Conservation (phyloP, 2,797 vertebrate species). For the Spizella passerina region DNA sequence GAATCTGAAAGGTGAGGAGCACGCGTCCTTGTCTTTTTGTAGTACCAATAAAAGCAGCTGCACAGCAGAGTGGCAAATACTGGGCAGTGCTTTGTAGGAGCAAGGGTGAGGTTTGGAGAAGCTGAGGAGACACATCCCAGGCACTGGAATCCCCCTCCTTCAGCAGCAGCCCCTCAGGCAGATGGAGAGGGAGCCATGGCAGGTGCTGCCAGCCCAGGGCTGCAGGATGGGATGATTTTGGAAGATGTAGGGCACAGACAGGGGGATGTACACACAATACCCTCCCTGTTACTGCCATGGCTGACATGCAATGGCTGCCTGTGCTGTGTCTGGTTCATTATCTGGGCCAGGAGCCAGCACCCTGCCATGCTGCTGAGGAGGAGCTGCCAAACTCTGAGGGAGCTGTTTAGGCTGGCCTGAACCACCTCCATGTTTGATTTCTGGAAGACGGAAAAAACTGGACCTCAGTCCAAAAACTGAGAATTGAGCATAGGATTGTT, state of each 20-base stretch:
- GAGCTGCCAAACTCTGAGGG: background rate
- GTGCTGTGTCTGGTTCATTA: background rate
- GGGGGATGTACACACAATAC: fast-evolving
- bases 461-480: background rate
- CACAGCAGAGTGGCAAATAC: background rate
- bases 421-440: background rate
- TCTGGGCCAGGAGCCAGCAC: background rate
- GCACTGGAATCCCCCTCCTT: background rate
- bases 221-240: background rate
- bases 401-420: background rate
- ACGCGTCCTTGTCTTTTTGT: fast-evolving
- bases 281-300: fast-evolving
- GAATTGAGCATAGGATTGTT: background rate
- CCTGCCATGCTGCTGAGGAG: background rate
- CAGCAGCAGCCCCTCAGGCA: background rate
- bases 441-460: background rate
- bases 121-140: background rate
- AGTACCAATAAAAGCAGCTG: background rate
- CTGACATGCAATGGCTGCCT: background rate
- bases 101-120: fast-evolving
- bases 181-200: fast-evolving
- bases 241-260: fast-evolving
- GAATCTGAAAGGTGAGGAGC: background rate
- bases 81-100: background rate
- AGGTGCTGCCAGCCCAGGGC: background rate